Conservation (phyloP, 2,888 invertebrate genomes). For the Dicyrtomina minuta region DNA sequence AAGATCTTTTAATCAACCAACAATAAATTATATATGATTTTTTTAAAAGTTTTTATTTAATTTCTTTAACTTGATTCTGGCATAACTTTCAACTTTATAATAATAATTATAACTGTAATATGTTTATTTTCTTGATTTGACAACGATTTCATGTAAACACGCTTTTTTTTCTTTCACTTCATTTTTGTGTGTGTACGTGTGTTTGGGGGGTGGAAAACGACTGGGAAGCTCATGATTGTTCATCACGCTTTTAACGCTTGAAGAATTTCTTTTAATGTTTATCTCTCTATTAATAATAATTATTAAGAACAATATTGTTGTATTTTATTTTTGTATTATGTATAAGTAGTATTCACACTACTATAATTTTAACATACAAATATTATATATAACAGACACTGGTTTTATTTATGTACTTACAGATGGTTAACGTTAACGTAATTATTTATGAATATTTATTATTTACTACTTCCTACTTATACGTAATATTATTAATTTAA, state of each 20-base stretch:
- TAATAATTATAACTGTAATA: slow-evolving; percentile 9
- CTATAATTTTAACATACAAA: background rate
- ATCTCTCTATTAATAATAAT: slow-evolving; percentile 11
- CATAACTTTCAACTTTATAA: background rate
- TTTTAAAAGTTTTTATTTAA: too few species aligned
- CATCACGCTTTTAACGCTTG: slow-evolving; percentile 39
- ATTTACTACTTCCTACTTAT: too few species aligned
- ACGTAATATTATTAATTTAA: too few species aligned
- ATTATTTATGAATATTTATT: too few species aligned
- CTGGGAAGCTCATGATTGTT: slow-evolving; percentile 49
- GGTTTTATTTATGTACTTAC: too few species aligned
- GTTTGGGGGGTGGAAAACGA: slow-evolving; percentile 29
- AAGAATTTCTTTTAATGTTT: slow-evolving; percentile 31
- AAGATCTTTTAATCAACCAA: too few species aligned
- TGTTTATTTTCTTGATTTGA: slow-evolving; percentile 1
- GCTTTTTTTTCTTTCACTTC: background rate
- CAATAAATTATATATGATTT: too few species aligned
- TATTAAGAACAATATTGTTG: slow-evolving; percentile 6
- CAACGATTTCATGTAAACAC: slow-evolving; percentile 12
- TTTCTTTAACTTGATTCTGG: background rate
- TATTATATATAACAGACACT: background rate
- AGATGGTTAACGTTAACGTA: too few species aligned
- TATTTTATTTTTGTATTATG: background rate
- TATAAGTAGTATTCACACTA: background rate
- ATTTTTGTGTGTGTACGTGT: too few species aligned